A percentile compares a stretch with the other conserved stretches of the same genome.
Evolutionary conservation across 2,888 invertebrate species (phyloP).

Genomic region (Azorinus chamasolen): DNA sequence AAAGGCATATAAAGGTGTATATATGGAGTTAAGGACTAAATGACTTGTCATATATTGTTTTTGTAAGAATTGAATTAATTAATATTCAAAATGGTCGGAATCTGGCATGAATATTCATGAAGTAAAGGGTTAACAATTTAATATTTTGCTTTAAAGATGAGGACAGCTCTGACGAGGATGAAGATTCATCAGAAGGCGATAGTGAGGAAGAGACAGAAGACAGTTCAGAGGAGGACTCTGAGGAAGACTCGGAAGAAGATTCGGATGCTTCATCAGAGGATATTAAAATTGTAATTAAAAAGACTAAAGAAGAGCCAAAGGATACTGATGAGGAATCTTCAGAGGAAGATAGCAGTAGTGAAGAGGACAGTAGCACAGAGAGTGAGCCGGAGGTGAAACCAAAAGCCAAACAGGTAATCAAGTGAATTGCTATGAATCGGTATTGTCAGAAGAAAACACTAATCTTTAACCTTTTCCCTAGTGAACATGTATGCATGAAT

Average conservation of each 20-base stretch:
- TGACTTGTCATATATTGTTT: too few species aligned
- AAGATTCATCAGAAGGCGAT: constrained; percentile 48
- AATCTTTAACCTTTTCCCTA: too few species aligned
- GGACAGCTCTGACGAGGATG: constrained; percentile 66
- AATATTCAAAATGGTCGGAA: too few species aligned
- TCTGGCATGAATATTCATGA: too few species aligned
- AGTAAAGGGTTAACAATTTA: too few species aligned
- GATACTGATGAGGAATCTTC: constrained; percentile 59
- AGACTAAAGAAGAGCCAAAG: background rate
- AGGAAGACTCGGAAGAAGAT: constrained; percentile 45
- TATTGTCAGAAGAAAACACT: too few species aligned
- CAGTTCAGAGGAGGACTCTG: constrained; percentile 38
- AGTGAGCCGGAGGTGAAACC: constrained; percentile 48
- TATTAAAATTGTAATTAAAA: constrained; percentile 62
- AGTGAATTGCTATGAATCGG: background rate
- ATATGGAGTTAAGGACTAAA: too few species aligned
- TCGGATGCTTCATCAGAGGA: constrained; percentile 51
- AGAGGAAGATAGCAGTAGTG: constrained; percentile 59
- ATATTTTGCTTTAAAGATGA: too few species aligned
- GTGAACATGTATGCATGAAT: too few species aligned
- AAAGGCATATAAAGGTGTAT: too few species aligned
- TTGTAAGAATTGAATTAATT: too few species aligned
- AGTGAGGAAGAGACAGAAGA: constrained; percentile 50
- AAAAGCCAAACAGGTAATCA: constrained; percentile 26
- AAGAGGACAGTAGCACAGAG: constrained; percentile 61